phyloP scores from a whole-genome alignment of 2,888 invertebrate genomes.

The Cantharis nigra region DNA sequence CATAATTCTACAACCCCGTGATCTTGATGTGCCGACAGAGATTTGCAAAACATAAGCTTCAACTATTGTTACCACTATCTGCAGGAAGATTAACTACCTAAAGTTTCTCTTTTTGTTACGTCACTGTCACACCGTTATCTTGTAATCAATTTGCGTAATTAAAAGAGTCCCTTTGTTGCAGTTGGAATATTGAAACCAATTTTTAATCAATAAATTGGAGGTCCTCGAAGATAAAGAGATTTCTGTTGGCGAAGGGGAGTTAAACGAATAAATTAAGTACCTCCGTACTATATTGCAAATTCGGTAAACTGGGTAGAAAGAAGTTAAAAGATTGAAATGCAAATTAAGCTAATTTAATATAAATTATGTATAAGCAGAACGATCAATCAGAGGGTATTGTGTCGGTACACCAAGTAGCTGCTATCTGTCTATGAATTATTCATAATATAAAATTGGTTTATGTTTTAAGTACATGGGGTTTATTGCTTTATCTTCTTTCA shows the following conservation, averaged over 20 bases:
- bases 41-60: slow-evolving; percentile 38
- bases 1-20: slow-evolving; percentile 32
- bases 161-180: not conserved
- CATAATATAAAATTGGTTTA: slow-evolving; percentile 42
- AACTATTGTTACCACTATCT: slow-evolving; percentile 28
- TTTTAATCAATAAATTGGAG: not conserved
- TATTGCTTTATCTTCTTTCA: slow-evolving; percentile 34
- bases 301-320: slow-evolving; percentile 22
- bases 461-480: slow-evolving; percentile 39
- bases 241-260: not conserved
- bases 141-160: slow-evolving; percentile 3
- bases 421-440: slow-evolving; percentile 41
- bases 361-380: slow-evolving; percentile 37
- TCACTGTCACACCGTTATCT: slow-evolving; percentile 7
- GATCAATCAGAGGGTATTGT: slow-evolving; percentile 38
- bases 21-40: slow-evolving; percentile 36
- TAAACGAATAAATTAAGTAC: slow-evolving; percentile 22
- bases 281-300: slow-evolving; percentile 18
- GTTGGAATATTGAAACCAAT: not conserved
- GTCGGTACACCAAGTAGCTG: slow-evolving; percentile 36
- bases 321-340: slow-evolving; percentile 36
- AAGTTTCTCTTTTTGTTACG: slow-evolving; percentile 12
- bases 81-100: slow-evolving; percentile 18
- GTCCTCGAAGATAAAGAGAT: not conserved
- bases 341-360: slow-evolving; percentile 38